Conservation (phyloP, 2,888 invertebrate species). For the Stenotaenia linearis region DNA sequence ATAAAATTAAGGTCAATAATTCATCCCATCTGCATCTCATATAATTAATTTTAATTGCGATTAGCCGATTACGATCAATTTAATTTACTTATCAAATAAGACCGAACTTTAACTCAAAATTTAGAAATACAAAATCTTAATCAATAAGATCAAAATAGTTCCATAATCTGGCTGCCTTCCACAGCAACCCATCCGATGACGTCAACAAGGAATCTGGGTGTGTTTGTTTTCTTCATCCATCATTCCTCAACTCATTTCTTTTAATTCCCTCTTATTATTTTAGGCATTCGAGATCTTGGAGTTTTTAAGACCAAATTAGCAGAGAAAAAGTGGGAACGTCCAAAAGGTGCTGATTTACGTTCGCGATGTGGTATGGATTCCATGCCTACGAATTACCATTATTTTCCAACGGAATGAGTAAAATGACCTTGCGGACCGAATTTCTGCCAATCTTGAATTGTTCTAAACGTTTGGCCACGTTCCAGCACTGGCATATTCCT, state of each 20-base stretch:
- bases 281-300: too few relatives aligned
- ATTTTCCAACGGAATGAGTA: neutral
- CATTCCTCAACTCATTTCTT: neutral
- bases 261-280: too few relatives aligned
- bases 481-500: neutral
- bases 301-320: too few relatives aligned
- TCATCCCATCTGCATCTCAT: too few relatives aligned
- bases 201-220: neutral
- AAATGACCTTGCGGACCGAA: neutral
- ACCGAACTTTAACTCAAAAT: too few relatives aligned
- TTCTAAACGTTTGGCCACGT: neutral
- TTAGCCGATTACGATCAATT: too few relatives aligned
- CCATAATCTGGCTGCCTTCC: too few relatives aligned
- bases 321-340: neutral
- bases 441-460: neutral
- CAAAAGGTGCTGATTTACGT: neutral
- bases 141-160: too few relatives aligned
- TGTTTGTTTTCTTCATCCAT: neutral
- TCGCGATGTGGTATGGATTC: neutral
- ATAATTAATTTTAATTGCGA: too few relatives aligned
- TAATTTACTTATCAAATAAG: too few relatives aligned
- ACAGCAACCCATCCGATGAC: neutral
- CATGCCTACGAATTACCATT: neutral
- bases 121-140: too few relatives aligned
- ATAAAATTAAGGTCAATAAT: too few relatives aligned